Conservation (phyloP, 37 sponge, comb jelly and placozoan species). For the Corticium candelabrum region DNA sequence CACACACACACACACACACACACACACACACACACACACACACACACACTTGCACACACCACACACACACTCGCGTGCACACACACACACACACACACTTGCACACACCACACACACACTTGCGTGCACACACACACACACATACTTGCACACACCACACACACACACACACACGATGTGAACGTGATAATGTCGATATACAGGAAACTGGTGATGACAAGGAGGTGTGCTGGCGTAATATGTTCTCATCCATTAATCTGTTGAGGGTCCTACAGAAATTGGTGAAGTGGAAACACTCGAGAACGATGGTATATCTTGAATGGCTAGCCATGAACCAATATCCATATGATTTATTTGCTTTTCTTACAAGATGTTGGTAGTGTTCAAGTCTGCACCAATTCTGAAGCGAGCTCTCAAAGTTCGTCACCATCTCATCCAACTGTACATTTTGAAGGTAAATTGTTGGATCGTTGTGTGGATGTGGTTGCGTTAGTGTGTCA, state of each 20-base stretch:
- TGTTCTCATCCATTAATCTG: constrained; percentile 87
- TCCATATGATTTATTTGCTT: background rate
- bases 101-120: too few relatives aligned
- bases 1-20: too few relatives aligned
- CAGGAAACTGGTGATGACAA: background rate
- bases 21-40: too few relatives aligned
- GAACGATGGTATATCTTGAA: constrained; percentile 39
- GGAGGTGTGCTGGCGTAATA: constrained; percentile 70
- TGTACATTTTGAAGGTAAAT: constrained; percentile 65
- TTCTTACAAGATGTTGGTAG: constrained; percentile 59
- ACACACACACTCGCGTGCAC: too few relatives aligned
- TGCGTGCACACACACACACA: too few relatives aligned
- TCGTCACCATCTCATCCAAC: constrained; percentile 69
- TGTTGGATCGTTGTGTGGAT: background rate
- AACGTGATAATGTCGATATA: too few relatives aligned
- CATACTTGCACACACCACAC: too few relatives aligned
- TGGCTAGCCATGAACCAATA: background rate
- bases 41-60: too few relatives aligned
- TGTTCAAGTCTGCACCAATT: constrained; percentile 90
- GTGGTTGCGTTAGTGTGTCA: background rate
- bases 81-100: too few relatives aligned
- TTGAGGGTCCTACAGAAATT: constrained; percentile 84
- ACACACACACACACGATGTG: too few relatives aligned
- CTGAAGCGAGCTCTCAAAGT: constrained; percentile 89
- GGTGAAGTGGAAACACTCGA: constrained; percentile 91